These are phyloP conservation scores for Hycleus phaleratus DNA, from an alignment of 1,140 invertebrate species.

Conservation along the genomic window DNA sequence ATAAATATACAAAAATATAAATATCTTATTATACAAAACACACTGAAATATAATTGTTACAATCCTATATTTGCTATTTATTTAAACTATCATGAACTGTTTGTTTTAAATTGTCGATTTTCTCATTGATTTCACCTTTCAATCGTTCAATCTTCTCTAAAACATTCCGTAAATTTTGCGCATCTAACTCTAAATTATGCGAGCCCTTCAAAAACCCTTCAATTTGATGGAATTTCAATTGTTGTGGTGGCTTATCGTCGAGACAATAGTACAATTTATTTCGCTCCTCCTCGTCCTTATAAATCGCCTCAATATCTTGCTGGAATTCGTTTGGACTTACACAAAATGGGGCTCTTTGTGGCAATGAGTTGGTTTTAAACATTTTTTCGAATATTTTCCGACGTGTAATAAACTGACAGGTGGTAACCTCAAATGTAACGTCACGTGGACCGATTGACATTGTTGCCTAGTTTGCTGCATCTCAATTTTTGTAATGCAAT, in stretches of 20 bases:
- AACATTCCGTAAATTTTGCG: not conserved
- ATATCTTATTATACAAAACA: not conserved
- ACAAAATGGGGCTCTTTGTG: not conserved
- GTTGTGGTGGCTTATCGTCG: conserved; percentile 28
- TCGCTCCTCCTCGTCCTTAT: conserved; percentile 20
- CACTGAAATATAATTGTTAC: not conserved
- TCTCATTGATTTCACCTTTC: not conserved
- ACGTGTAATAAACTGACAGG: no score
- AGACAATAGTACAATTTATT: conserved; percentile 30
- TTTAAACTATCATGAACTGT: not conserved
- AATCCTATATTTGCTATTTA: not conserved
- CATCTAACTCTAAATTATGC: conserved; percentile 23
- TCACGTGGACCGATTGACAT: no score
- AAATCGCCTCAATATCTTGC: conserved; percentile 29
- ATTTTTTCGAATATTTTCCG: no score
- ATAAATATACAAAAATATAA: not conserved
- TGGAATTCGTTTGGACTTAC: conserved; percentile 25
- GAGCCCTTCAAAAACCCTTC: conserved; percentile 31
- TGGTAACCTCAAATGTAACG: no score
- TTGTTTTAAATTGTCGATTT: not conserved
- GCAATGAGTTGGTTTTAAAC: no score
- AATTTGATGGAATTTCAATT: conserved; percentile 27
- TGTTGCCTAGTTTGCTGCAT: no score
- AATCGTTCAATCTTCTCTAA: not conserved
- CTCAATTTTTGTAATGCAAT: no score